These are phyloP conservation scores for Scartelaos histophorus DNA, from an alignment of 2,113 vertebrate genomes.

Conservation along the genomic window DNA sequence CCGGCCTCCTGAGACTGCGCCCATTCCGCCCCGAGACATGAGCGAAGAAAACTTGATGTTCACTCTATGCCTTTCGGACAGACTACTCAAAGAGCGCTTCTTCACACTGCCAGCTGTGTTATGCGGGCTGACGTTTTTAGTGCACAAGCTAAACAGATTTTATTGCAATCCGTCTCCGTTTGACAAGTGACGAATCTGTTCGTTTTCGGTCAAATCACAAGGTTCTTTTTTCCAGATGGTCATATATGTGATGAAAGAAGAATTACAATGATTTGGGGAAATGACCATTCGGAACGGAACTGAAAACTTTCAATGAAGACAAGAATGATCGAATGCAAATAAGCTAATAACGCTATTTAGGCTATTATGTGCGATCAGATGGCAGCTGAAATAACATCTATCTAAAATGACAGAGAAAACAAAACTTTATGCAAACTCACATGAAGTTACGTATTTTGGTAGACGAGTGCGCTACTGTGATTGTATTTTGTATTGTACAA, in stretches of 20 bases:
- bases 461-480: neutral
- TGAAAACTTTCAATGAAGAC: slow-evolving; percentile 46
- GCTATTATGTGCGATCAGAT: slow-evolving; percentile 64
- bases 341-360: slow-evolving; percentile 74
- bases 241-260: slow-evolving; percentile 46
- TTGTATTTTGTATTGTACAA: neutral
- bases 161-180: slow-evolving; percentile 51
- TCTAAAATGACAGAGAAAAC: slow-evolving; percentile 64
- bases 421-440: slow-evolving; percentile 44
- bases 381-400: slow-evolving; percentile 69
- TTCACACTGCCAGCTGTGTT: slow-evolving; percentile 35
- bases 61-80: slow-evolving; percentile 33
- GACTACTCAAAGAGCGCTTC: slow-evolving; percentile 48
- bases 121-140: slow-evolving; percentile 42
- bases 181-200: slow-evolving; percentile 54
- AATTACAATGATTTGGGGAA: slow-evolving; percentile 18
- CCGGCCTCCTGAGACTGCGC: slow-evolving; percentile 59
- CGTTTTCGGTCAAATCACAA: slow-evolving; percentile 42
- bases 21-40: slow-evolving; percentile 54
- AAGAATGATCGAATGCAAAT: slow-evolving; percentile 65
- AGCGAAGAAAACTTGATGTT: slow-evolving; percentile 59
- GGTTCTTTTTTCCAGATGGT: slow-evolving; percentile 57
- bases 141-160: slow-evolving; percentile 58
- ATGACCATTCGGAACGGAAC: neutral
- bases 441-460: neutral